phyloP scores from a whole-genome alignment of 2,888 invertebrate genomes.

The Anarsia innoxiella region DNA sequence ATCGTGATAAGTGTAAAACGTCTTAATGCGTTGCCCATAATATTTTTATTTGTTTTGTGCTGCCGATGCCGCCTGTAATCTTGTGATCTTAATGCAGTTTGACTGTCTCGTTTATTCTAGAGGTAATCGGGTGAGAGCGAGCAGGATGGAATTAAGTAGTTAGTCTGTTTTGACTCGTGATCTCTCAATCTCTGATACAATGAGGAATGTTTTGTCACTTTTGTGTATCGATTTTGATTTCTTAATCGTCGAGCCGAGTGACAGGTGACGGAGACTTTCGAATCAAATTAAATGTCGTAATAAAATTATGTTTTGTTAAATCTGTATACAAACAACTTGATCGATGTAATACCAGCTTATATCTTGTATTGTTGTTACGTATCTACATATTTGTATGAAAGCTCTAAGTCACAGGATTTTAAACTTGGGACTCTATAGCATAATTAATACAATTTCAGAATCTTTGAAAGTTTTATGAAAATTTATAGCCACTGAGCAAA shows the following conservation, averaged over 20 bases:
- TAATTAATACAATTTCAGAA: too few relatives aligned
- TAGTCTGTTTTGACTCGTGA: slow-evolving; percentile 52
- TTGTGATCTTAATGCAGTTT: slow-evolving; percentile 52
- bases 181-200: slow-evolving; percentile 49
- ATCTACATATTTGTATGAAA: too few relatives aligned
- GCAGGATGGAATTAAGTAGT: slow-evolving; percentile 31
- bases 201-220: slow-evolving; percentile 47
- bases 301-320: slow-evolving; percentile 6
- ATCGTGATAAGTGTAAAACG: slow-evolving; percentile 63
- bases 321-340: background rate
- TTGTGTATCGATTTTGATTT: slow-evolving; percentile 35
- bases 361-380: background rate
- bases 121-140: slow-evolving; percentile 23
- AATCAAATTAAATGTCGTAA: slow-evolving; percentile 13
- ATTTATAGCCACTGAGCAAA: too few relatives aligned
- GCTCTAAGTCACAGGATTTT: too few relatives aligned
- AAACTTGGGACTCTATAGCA: too few relatives aligned
- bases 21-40: slow-evolving; percentile 68
- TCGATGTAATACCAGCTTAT: background rate
- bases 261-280: slow-evolving; percentile 36
- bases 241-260: slow-evolving; percentile 50
- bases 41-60: slow-evolving; percentile 70
- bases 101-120: slow-evolving; percentile 34
- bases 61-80: slow-evolving; percentile 43
- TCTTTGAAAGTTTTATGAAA: too few relatives aligned